Evolutionary conservation across 2,797 vertebrate species (phyloP).

Genomic region (Cyclura pinguis): DNA sequence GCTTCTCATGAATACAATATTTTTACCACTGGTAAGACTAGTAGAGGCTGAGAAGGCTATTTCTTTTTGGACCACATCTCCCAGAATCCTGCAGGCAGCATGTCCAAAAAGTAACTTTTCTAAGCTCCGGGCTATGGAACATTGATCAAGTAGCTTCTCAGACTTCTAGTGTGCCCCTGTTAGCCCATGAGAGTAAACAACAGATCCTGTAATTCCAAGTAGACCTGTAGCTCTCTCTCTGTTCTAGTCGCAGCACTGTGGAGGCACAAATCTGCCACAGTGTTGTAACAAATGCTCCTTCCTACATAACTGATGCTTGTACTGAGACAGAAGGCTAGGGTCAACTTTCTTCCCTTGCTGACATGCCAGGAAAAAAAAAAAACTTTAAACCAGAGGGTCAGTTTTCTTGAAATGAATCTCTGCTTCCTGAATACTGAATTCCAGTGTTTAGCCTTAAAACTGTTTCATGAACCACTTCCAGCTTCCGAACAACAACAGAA

Average conservation of each 20-base stretch:
- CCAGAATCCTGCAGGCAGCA: too few species aligned
- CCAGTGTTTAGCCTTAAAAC: background rate
- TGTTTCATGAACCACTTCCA: conserved; percentile 5
- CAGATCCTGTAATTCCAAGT: background rate
- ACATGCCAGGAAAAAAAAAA: background rate
- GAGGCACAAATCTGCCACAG: background rate
- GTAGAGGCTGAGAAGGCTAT: too few species aligned
- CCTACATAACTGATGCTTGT: background rate
- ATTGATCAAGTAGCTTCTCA: background rate
- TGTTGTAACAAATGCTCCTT: background rate
- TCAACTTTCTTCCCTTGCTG: background rate
- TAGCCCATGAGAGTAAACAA: background rate
- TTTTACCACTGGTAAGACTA: background rate
- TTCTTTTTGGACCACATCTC: too few species aligned
- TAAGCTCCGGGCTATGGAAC: background rate
- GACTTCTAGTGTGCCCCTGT: background rate
- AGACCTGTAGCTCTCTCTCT: background rate
- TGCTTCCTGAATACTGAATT: conserved; percentile 25
- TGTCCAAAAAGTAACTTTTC: too few species aligned
- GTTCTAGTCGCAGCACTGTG: background rate
- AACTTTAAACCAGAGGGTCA: background rate
- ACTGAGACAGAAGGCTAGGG: background rate
- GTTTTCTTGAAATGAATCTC: conserved; percentile 23
- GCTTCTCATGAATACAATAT: too few species aligned
- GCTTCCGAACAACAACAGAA: background rate